These are phyloP conservation scores for Dasypolia templi DNA, from an alignment of 2,888 invertebrate genomes.

Conservation along the genomic window DNA sequence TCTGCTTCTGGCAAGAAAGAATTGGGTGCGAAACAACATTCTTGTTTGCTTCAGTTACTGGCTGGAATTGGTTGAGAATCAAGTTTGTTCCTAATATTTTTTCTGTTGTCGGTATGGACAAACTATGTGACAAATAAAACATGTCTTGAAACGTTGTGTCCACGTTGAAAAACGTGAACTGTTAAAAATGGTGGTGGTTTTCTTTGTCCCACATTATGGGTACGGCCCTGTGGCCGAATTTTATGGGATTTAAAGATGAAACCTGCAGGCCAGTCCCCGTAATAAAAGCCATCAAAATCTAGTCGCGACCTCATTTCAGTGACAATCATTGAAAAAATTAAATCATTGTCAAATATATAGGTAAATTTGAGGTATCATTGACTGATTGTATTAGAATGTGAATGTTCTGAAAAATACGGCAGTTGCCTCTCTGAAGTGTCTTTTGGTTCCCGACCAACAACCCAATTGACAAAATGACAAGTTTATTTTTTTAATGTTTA, in stretches of 20 bases:
- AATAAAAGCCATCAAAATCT: background rate
- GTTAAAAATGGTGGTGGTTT: background rate
- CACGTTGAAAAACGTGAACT: background rate
- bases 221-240: background rate
- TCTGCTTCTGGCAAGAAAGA: constrained; percentile 39
- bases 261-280: background rate
- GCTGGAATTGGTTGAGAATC: constrained; percentile 2
- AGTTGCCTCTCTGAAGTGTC: background rate
- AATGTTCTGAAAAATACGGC: background rate
- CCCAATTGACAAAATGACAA: no score
- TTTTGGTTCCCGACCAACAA: background rate
- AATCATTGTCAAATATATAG: background rate
- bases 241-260: background rate
- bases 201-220: background rate
- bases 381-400: background rate
- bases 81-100: background rate
- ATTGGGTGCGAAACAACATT: constrained; percentile 33
- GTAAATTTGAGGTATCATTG: background rate
- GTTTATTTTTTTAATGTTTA: background rate
- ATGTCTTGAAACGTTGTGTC: no score
- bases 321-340: no score
- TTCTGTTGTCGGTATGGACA: background rate
- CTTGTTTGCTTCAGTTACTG: constrained; percentile 25
- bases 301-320: no score
- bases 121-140: constrained; percentile 3